Evolutionary conservation across 2,797 vertebrate species (phyloP).

Genomic region (Dicrostonyx torquatus): DNA sequence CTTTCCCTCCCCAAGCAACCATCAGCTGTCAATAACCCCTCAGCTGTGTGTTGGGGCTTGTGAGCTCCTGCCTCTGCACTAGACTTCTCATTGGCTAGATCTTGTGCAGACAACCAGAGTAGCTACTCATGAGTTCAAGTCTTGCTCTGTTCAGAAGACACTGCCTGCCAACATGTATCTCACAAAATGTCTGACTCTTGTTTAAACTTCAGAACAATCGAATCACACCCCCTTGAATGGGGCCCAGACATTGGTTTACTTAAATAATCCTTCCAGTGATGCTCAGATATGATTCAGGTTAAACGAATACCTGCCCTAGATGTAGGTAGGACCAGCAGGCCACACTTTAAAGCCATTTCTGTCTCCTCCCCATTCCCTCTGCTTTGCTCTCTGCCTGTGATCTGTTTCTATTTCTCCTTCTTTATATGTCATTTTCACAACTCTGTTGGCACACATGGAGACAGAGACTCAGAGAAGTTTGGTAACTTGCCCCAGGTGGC

Average conservation of each 20-base stretch:
- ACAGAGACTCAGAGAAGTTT: not conserved
- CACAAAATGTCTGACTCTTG: not conserved
- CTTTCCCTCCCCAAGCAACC: not conserved
- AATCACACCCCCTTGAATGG: not conserved
- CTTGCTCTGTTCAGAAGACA: not conserved
- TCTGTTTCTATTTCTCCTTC: not conserved
- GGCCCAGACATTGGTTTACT: not conserved
- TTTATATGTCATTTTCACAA: too few relatives aligned
- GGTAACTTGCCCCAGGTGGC: not conserved
- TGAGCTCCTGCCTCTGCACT: not conserved
- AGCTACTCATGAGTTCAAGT: not conserved
- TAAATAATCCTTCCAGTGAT: not conserved
- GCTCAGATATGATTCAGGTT: not conserved
- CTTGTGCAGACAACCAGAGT: not conserved
- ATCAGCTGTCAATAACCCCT: not conserved
- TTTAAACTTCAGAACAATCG: not conserved
- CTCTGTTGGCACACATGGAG: not conserved
- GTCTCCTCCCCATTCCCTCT: not conserved
- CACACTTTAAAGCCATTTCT: not conserved
- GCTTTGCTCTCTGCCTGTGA: not conserved
- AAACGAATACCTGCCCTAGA: not conserved
- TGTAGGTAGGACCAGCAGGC: not conserved
- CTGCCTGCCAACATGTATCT: not conserved
- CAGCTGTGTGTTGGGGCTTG: not conserved
- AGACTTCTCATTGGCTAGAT: not conserved